Conservation (phyloP, 2,888 invertebrate genomes). For the Perdita meconis region DNA sequence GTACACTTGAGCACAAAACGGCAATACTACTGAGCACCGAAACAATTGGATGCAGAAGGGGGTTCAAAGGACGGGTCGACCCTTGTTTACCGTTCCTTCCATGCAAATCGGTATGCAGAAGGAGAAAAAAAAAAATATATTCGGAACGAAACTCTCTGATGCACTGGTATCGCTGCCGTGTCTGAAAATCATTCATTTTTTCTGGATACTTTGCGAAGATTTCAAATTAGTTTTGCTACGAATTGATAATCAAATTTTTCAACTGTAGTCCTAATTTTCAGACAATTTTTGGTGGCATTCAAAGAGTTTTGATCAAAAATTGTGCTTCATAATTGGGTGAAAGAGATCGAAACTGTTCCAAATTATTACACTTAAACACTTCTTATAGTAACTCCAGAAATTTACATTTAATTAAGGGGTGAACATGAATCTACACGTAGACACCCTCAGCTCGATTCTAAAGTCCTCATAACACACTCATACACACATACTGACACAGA, state of each 20-base stretch:
- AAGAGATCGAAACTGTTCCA: too few relatives aligned
- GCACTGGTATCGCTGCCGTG: not conserved
- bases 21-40: slow-evolving; percentile 43
- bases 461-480: slow-evolving; percentile 9
- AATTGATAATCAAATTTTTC: too few relatives aligned
- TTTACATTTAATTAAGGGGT: too few relatives aligned
- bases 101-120: slow-evolving; percentile 20
- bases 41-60: slow-evolving; percentile 61
- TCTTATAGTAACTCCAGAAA: too few relatives aligned
- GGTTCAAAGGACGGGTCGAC: slow-evolving; percentile 11
- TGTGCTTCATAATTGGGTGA: too few relatives aligned
- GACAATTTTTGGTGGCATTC: too few relatives aligned
- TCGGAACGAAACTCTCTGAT: not conserved
- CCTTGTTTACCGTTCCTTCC: slow-evolving; percentile 28
- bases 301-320: too few relatives aligned
- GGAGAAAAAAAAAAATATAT: not conserved
- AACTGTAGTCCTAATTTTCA: too few relatives aligned
- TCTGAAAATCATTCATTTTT: not conserved
- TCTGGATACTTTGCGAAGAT: too few relatives aligned
- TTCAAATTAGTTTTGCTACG: too few relatives aligned
- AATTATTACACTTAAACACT: too few relatives aligned
- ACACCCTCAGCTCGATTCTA: not conserved
- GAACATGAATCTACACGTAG: too few relatives aligned
- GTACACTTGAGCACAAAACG: slow-evolving; percentile 55
- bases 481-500: slow-evolving; percentile 3